Conservation (phyloP, 1,140 invertebrate genomes). For the Drosophila pectinifera region DNA sequence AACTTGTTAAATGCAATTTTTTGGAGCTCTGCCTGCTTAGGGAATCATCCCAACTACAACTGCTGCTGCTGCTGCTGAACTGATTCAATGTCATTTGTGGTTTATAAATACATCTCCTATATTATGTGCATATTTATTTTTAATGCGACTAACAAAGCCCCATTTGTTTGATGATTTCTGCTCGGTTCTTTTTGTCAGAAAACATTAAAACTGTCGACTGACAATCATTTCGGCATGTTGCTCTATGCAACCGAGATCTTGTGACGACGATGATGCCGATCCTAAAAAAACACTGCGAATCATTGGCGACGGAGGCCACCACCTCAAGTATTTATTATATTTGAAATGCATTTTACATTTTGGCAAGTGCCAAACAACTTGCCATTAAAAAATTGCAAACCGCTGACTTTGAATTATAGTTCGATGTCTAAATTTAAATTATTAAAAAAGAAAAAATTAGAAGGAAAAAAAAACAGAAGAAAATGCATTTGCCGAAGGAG, state of each 20-base stretch:
- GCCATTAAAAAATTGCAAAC: conserved; percentile 78
- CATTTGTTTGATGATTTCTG: conserved; percentile 53
- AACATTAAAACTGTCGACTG: conserved; percentile 53
- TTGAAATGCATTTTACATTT: conserved; percentile 47
- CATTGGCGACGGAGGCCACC: conserved; percentile 12
- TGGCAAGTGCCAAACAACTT: conserved; percentile 58
- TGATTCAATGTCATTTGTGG: conserved; percentile 48
- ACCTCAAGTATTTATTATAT: conserved; percentile 43
- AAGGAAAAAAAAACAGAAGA: conserved; percentile 27
- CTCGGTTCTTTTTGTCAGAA: conserved; percentile 61
- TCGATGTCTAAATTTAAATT: conserved; percentile 79
- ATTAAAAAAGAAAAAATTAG: conserved; percentile 56
- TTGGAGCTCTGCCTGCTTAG: conserved; percentile 17
- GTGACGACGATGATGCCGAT: conserved; percentile 24
- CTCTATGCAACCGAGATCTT: conserved; percentile 31
- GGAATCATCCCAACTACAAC: conserved; percentile 21
- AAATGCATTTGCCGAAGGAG: conserved; percentile 43
- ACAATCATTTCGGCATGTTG: conserved; percentile 43
- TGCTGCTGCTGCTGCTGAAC: conserved; percentile 18
- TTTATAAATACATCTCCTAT: conserved; percentile 44
- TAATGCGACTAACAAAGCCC: conserved; percentile 45
- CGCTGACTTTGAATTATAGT: conserved; percentile 83
- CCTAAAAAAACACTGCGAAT: conserved; percentile 32
- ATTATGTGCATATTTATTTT: conserved; percentile 44
- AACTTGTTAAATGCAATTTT: conserved; percentile 39